Evolutionary conservation across 1,140 invertebrate genomes (phyloP), one percentile per base, ranked within the genome.

Genomic region (Panulirus ornatus): DNA sequence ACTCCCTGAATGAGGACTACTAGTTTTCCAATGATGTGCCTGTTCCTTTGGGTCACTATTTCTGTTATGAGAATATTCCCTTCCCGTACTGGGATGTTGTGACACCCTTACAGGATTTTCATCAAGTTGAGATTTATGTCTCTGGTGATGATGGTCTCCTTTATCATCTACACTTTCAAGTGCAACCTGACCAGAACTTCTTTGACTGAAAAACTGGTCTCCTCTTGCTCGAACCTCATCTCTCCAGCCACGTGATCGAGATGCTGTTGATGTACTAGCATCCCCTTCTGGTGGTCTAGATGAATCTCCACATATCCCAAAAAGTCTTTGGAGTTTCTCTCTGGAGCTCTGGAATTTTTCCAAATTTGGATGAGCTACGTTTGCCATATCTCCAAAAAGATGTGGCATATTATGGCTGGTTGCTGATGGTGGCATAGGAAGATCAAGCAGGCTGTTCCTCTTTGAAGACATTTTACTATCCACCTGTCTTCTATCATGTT

Each of bases 241-340:
- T 34, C 88, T 71, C 88, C 88, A 89, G 3, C 47, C 63, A 11
- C 79, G 36, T 30, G 44, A 71, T 27, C 47, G 44, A 70, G 75
- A 44, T 70, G 63, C 8, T 47, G 40, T 42, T 16, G 36, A 54
- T 2, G 51, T 54, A 54, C 75, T 66, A 63, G 40, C 75, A 58
- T 76, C 73, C 73, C 44, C 81, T 30, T 76, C 78, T 42, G 30
- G 54, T 16, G 36, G 51, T 30, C 30, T 30, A 22, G 88, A 63
- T n/a, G 88, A 42, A 16, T 83, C 79, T 19, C 66, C 38, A 22
- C 30, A 34, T 75, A 83, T 83, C 22, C 88, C 88, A 89, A 89
- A 89, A n/a, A 89, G 70, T 40, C 63, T 89, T 70, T 89, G 88
- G 19, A 89, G 78, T 34, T 89, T 89, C 42, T 83, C 88, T 58